Evolutionary conservation across 2,113 vertebrate species (phyloP).

Genomic region (Oxygymnocypris stewartii): DNA sequence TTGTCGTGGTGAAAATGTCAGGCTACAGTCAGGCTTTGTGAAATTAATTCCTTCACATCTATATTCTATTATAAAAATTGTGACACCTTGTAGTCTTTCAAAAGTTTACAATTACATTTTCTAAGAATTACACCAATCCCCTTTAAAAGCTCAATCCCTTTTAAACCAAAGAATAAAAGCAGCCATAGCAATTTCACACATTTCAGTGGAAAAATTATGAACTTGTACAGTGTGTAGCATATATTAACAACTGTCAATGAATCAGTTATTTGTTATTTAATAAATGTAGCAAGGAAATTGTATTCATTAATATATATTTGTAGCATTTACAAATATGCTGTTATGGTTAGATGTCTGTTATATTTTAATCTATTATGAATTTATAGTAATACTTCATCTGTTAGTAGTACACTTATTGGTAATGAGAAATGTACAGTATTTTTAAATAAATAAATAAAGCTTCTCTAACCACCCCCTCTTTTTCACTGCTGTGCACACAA

Average conservation of each 20-base stretch:
- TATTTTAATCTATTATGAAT: not conserved
- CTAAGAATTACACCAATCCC: not conserved
- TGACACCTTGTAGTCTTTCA: not conserved
- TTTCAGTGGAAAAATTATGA: not conserved
- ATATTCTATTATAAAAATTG: not conserved
- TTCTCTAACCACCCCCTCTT: not conserved
- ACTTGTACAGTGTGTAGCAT: not conserved
- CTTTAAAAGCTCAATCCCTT: not conserved
- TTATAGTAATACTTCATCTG: not conserved
- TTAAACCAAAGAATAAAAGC: not conserved
- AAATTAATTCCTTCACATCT: not conserved
- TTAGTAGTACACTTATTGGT: not conserved
- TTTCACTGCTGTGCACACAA: not conserved
- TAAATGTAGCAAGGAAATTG: not conserved
- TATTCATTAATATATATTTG: not conserved
- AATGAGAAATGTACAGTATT: not conserved
- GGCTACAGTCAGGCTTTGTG: not conserved
- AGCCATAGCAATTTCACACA: not conserved
- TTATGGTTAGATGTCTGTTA: not conserved
- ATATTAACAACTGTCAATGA: not conserved
- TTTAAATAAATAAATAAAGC: not conserved
- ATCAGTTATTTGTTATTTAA: not conserved
- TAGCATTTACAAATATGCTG: not conserved
- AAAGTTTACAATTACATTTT: not conserved
- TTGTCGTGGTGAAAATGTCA: not conserved